Evolutionary conservation across 2,888 invertebrate species (phyloP).

Genomic region (Nezara viridula): DNA sequence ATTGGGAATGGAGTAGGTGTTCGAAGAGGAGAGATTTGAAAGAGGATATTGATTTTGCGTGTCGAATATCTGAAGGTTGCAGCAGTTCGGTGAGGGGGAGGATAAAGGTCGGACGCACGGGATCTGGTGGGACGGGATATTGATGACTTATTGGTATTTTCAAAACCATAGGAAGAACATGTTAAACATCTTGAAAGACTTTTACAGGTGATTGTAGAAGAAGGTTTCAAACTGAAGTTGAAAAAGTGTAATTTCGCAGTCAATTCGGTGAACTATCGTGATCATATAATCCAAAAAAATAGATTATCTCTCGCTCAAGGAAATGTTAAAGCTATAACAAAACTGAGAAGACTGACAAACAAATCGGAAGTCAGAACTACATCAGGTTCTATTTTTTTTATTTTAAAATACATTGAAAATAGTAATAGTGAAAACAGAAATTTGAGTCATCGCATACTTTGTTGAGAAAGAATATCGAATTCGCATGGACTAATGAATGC

Average conservation of each 20-base stretch:
- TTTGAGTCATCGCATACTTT: conserved; percentile 58
- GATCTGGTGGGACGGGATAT: no score
- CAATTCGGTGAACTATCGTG: conserved; percentile 62
- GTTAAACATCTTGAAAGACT: conserved; percentile 63
- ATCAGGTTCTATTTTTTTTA: no score
- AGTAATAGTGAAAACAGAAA: background rate
- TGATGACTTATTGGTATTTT: conserved; percentile 56
- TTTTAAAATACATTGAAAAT: background rate
- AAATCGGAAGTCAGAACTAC: background rate
- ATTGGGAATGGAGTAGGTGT: no score
- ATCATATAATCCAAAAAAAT: conserved; percentile 64
- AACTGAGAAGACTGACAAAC: conserved; percentile 16
- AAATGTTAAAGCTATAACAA: conserved; percentile 60
- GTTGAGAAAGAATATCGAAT: conserved; percentile 53
- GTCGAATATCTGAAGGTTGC: no score
- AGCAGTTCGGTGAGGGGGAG: no score
- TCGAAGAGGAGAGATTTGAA: no score
- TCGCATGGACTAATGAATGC: conserved; percentile 65
- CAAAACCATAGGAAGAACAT: conserved; percentile 65
- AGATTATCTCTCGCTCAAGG: conserved; percentile 61
- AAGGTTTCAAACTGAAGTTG: conserved; percentile 65
- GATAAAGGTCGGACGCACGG: no score
- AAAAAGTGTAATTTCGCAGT: conserved; percentile 65
- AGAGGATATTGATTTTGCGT: no score
- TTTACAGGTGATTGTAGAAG: conserved; percentile 64